A percentile compares a stretch with the other conserved stretches of the same genome.
These are phyloP conservation scores for Chrysoperla carnea DNA, from an alignment of 1,140 invertebrate genomes.

Conservation along the genomic window DNA sequence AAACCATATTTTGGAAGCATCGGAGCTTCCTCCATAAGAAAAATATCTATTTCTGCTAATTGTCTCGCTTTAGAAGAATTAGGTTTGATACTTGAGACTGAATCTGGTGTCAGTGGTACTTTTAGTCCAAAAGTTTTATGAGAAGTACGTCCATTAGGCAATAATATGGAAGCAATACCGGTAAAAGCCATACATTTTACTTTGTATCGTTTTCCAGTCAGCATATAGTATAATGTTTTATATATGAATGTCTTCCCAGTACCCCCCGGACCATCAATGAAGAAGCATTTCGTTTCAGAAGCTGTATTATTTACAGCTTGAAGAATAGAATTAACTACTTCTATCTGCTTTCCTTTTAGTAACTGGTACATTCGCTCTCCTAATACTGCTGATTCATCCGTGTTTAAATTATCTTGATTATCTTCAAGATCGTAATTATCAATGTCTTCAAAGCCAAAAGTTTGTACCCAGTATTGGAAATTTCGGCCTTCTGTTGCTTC, in stretches of 20 bases:
- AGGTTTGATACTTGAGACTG: constrained; percentile 8
- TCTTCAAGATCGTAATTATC: too few species aligned
- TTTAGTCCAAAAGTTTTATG: constrained; percentile 8
- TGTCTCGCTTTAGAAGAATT: constrained; percentile 5
- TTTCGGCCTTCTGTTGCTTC: too few species aligned
- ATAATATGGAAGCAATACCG: constrained; percentile 11
- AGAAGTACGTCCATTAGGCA: constrained; percentile 9
- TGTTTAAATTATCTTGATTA: not conserved
- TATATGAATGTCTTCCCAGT: constrained; percentile 11
- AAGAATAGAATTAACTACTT: too few species aligned
- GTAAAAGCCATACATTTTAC: constrained; percentile 8
- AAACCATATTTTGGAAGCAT: constrained; percentile 12
- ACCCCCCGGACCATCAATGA: constrained; percentile 11
- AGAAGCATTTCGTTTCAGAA: not conserved
- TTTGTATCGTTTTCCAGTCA: constrained; percentile 4
- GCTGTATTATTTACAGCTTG: too few species aligned
- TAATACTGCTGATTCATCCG: too few species aligned
- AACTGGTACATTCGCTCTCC: not conserved
- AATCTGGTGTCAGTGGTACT: constrained; percentile 9
- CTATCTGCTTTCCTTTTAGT: too few species aligned
- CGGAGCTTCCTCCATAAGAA: constrained; percentile 11
- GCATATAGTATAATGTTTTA: constrained; percentile 5
- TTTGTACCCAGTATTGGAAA: too few species aligned
- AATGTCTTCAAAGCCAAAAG: too few species aligned
- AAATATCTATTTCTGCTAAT: constrained; percentile 3